phyloP scores from a whole-genome alignment of 2,888 invertebrate genomes.

The Calameuta pallipes region DNA sequence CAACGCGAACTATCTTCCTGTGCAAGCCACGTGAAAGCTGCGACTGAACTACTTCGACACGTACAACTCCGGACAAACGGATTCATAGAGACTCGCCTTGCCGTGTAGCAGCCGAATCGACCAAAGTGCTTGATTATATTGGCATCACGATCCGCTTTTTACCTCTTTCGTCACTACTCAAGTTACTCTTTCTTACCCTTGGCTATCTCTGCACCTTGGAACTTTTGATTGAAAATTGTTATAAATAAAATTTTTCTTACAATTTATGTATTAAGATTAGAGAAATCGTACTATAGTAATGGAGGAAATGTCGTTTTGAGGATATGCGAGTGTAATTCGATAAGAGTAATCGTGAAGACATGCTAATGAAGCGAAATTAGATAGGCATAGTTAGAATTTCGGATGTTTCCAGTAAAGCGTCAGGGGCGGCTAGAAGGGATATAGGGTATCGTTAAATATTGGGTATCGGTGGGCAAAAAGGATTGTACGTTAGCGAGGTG shows the following conservation, averaged over 20 bases:
- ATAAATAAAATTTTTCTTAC: no score
- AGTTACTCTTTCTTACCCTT: not conserved
- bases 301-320: not conserved
- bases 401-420: not conserved
- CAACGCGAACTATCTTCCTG: not conserved
- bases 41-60: conserved; percentile 24
- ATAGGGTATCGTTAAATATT: not conserved
- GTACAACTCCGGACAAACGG: conserved; percentile 16
- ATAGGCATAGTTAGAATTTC: not conserved
- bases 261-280: not conserved
- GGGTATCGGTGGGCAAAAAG: not conserved
- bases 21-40: conserved; percentile 15
- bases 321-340: not conserved
- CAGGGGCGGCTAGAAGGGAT: not conserved
- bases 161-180: not conserved
- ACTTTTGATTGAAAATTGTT: not conserved
- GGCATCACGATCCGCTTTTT: not conserved
- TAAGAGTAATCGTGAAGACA: not conserved
- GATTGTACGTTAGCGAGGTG: not conserved
- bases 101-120: not conserved
- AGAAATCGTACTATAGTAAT: not conserved
- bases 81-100: conserved; percentile 18
- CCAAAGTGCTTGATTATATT: not conserved
- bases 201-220: not conserved
- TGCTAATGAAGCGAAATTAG: not conserved